phyloP scores from a whole-genome alignment of 2,797 vertebrate genomes.

The Limnodromus scolopaceus region DNA sequence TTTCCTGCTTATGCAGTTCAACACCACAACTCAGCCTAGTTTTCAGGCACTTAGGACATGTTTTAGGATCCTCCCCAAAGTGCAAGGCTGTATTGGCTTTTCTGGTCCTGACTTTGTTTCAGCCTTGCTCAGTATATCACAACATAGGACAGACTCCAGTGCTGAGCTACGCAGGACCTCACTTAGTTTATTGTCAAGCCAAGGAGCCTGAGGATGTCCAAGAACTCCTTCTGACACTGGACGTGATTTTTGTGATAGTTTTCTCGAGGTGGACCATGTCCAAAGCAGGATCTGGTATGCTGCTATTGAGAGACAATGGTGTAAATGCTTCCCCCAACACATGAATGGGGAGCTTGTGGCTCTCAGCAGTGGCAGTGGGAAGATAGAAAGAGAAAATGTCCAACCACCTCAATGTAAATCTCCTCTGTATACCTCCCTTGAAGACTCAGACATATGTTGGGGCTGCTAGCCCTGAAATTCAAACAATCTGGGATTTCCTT shows the following conservation, averaged over 20 bases:
- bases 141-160: neutral
- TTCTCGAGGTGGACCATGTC: neutral
- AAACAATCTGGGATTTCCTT: neutral
- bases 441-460: neutral
- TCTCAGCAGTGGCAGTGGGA: neutral
- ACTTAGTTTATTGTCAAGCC: neutral
- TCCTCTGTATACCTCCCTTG: neutral
- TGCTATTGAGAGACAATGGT: rapidly evolving
- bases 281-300: neutral
- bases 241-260: neutral
- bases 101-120: neutral
- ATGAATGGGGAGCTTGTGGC: neutral
- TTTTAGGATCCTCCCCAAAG: neutral
- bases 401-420: neutral
- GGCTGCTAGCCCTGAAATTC: neutral
- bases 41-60: neutral
- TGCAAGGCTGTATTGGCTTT: neutral
- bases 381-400: neutral
- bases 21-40: neutral
- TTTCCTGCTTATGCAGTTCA: neutral
- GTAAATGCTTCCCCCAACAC: neutral
- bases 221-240: neutral
- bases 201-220: neutral
- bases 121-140: neutral
- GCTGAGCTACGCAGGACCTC: neutral